Conservation (phyloP, 2,113 vertebrate genomes). For the Mohoua ochrocephala region DNA sequence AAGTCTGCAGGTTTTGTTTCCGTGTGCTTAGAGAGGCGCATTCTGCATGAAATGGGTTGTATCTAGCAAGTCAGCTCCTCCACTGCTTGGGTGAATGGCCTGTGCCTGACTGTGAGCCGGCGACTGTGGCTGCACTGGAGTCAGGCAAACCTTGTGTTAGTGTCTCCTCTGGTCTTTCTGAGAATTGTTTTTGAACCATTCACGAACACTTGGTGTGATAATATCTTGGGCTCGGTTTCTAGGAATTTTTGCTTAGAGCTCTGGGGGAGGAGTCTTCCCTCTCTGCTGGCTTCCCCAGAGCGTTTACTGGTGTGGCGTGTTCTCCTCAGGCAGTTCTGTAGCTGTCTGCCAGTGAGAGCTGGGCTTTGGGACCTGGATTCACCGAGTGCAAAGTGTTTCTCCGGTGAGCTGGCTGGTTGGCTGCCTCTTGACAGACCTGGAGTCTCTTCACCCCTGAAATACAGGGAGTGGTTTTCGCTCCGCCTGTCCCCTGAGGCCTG, state of each 20-base stretch:
- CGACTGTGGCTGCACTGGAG: not conserved
- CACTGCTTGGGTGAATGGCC: not conserved
- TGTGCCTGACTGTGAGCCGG: not conserved
- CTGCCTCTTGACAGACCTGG: not conserved
- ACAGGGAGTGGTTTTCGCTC: fast-evolving
- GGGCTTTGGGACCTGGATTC: not conserved
- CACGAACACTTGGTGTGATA: not conserved
- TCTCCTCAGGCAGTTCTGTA: not conserved
- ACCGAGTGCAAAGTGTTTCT: not conserved
- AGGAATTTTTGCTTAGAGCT: not conserved
- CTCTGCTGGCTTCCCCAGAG: not conserved
- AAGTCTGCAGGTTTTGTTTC: not conserved
- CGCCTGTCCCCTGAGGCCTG: not conserved
- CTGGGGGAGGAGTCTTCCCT: not conserved
- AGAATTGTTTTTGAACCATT: not conserved
- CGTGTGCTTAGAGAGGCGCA: not conserved
- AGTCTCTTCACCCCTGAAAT: not conserved
- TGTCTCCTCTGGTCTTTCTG: not conserved
- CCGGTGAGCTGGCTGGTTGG: not conserved
- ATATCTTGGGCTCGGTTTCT: not conserved
- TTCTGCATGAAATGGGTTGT: not conserved
- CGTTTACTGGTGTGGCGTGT: not conserved
- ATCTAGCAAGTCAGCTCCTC: not conserved
- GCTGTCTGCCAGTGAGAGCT: not conserved
- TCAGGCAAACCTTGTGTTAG: not conserved